Conservation (phyloP, 2,113 vertebrate genomes). For the Prolemur simus region DNA sequence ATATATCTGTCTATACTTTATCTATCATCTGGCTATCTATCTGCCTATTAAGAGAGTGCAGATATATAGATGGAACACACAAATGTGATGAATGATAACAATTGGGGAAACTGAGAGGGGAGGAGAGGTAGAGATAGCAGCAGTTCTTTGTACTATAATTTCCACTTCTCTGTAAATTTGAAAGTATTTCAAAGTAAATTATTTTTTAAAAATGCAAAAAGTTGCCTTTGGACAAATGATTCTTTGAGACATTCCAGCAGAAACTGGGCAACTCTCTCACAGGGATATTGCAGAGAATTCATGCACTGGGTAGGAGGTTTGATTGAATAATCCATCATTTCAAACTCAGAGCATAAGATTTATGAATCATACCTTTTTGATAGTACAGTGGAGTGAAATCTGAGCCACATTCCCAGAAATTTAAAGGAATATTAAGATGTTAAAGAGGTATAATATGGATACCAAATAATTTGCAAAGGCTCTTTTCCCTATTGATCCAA, state of each 20-base stretch:
- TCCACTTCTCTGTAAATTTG: constrained; percentile 18
- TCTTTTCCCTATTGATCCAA: neutral
- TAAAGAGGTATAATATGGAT: neutral
- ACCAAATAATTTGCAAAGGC: neutral
- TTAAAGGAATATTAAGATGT: neutral
- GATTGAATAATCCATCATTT: constrained; percentile 43
- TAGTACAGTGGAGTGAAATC: neutral
- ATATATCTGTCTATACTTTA: neutral
- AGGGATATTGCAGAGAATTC: neutral
- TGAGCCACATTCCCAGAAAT: neutral
- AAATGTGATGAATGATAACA: neutral
- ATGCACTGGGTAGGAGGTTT: neutral
- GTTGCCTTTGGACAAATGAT: neutral
- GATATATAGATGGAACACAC: neutral
- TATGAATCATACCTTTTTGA: constrained; percentile 44
- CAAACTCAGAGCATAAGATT: constrained; percentile 32
- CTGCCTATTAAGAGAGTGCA: neutral
- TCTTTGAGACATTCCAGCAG: neutral
- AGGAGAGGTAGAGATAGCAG: neutral
- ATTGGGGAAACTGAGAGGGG: neutral
- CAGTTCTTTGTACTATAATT: neutral
- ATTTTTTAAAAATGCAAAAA: neutral
- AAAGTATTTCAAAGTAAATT: neutral
- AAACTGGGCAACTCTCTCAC: neutral
- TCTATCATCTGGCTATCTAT: neutral